Base-by-base conservation (phyloP, 2,113 vertebrate species). In the Leptobrachium leishanense region DNA sequence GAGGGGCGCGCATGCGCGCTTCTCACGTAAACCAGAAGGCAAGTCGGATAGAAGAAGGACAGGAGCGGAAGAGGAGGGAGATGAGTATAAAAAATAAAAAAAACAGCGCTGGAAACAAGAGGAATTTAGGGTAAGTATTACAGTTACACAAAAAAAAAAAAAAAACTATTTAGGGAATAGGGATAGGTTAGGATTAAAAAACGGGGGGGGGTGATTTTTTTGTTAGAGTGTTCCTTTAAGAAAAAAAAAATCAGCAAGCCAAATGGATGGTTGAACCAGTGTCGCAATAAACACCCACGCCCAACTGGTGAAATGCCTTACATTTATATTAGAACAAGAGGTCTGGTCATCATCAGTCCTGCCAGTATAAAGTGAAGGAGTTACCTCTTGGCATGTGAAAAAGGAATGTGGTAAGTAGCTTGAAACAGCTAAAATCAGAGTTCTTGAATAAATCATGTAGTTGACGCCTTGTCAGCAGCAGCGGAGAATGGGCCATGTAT, bases 401-500 rank as follows among this genome's bases (percentile, higher is more conserved):
- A 72, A 7, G 69, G 69, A 79, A 72, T 72, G 57, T 79, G 76
- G 76, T 77, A 70, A 79, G 40, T 54, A 72, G 72, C 68, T 68
- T 65, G 68, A 79, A 79, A 78, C 43, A 64, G 57, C 57, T 54
- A 62, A 41, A 63, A 55, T 76, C 13, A 76, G 44, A 76, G 54
- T 43, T 71, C 68, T 55, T 64, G 43, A 71, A 72, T 72, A 72
- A 79, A 65, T 11, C 76, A 72, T 50, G 50, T 72, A 72, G 68
- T 65, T 62, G 72, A 10, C 53, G 31, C 12, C 57, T 72, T 79
- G 31, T 44, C 43, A 65, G 10, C 68, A 42, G 31, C 6, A 9
- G 31, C 70, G 71, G 59, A 69, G 66, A 64, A 78, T 64, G 31
- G 59, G 70, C 68, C 31, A 39, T 40, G 8, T n/a, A 39, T 78